Evolutionary conservation across 2,888 invertebrate genomes (phyloP).

Genomic region (Drosophila subsilvestris): DNA sequence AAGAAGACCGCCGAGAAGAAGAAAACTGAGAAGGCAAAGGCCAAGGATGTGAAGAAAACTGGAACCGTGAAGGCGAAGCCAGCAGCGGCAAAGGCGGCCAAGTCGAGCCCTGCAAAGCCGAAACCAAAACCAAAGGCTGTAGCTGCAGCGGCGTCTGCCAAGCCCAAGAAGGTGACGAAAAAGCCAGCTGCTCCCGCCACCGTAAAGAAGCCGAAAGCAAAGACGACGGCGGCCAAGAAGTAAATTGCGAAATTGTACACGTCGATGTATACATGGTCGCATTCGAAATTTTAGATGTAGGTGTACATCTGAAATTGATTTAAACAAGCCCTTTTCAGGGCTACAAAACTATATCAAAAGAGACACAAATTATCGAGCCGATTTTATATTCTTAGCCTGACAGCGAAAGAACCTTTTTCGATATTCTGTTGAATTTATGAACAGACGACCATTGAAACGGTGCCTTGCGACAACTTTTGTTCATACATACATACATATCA

Average conservation of each 20-base stretch:
- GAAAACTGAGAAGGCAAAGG: slow-evolving; percentile 46
- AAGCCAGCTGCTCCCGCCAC: slow-evolving; percentile 31
- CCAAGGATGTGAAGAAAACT: slow-evolving; percentile 50
- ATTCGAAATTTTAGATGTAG: slow-evolving; percentile 4
- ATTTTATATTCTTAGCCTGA: too few species aligned
- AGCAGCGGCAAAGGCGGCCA: slow-evolving; percentile 38
- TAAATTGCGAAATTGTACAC: slow-evolving; percentile 15
- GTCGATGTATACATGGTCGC: neutral
- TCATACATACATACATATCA: too few species aligned
- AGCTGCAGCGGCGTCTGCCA: slow-evolving; percentile 22
- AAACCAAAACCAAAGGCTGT: slow-evolving; percentile 12
- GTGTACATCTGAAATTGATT: slow-evolving; percentile 2
- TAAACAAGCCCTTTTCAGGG: slow-evolving; percentile 35
- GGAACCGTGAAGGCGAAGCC: slow-evolving; percentile 50
- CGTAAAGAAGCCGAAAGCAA: slow-evolving; percentile 49
- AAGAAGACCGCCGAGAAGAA: slow-evolving; percentile 52
- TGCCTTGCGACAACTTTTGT: too few species aligned
- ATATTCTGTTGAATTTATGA: too few species aligned
- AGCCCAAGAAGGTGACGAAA: slow-evolving; percentile 46
- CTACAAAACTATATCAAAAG: slow-evolving; percentile 18
- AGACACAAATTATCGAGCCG: neutral
- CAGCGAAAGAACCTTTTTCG: too few species aligned
- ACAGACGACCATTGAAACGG: rapidly evolving
- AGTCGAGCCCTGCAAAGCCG: slow-evolving; percentile 35
- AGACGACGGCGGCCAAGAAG: slow-evolving; percentile 41